phyloP scores from a whole-genome alignment of 2,113 vertebrate genomes.

The Thymallus thymallus region DNA sequence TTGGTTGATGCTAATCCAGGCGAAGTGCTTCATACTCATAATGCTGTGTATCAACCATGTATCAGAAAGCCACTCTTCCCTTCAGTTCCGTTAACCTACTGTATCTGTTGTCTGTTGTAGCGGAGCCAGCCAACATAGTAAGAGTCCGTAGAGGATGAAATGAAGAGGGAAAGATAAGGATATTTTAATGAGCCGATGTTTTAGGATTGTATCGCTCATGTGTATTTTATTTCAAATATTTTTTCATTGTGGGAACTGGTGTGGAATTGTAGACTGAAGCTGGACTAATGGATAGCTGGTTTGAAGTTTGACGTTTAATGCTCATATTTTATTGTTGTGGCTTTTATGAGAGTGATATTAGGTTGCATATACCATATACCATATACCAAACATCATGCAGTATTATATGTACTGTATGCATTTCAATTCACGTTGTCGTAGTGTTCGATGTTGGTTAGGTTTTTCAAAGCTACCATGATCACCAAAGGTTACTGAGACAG shows the following conservation, averaged over 20 bases:
- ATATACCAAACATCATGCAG: too few relatives aligned
- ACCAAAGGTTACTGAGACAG: too few relatives aligned
- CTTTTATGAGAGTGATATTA: too few relatives aligned
- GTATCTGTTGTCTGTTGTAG: conserved; percentile 36
- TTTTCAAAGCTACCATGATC: too few relatives aligned
- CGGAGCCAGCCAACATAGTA: conserved; percentile 59
- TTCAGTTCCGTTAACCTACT: conserved; percentile 12
- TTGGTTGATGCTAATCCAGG: too few relatives aligned
- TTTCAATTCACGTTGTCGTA: background rate
- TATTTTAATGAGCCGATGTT: background rate
- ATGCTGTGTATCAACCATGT: conserved; percentile 3
- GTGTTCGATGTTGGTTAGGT: too few relatives aligned
- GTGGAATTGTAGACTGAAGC: conserved; percentile 20
- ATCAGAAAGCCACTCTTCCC: conserved; percentile 19
- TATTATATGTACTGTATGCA: conserved; percentile 17
- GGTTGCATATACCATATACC: too few relatives aligned
- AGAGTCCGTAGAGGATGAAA: conserved; percentile 32
- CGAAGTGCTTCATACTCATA: too few relatives aligned
- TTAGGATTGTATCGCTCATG: conserved; percentile 16
- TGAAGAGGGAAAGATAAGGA: background rate
- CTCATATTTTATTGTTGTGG: too few relatives aligned
- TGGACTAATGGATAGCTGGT: background rate
- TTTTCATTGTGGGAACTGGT: background rate
- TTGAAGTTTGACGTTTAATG: too few relatives aligned
- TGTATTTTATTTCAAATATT: background rate